Conservation (phyloP, 2,113 vertebrate species). For the Oreotragus oreotragus region DNA sequence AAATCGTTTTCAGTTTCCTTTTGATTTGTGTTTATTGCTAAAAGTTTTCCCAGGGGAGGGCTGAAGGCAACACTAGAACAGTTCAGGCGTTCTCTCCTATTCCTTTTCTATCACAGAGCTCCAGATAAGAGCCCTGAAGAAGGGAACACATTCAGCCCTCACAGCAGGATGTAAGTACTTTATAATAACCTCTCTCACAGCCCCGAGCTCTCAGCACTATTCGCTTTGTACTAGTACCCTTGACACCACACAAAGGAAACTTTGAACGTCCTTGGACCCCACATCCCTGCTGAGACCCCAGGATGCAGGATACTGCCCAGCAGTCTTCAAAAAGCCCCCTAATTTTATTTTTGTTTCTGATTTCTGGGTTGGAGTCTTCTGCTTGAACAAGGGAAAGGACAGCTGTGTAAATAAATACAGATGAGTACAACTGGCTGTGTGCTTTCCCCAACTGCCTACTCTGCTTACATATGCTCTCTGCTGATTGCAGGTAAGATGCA, state of each 20-base stretch:
- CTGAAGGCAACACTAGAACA: not conserved
- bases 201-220: conserved; percentile 22
- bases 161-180: not conserved
- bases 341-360: conserved; percentile 58
- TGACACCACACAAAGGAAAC: conserved; percentile 43
- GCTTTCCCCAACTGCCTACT: not conserved
- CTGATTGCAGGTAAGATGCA: not conserved
- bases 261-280: conserved; percentile 49
- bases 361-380: conserved; percentile 61
- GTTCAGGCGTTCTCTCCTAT: conserved; percentile 4
- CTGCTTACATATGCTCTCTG: not conserved
- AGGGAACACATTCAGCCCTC: conserved; percentile 9
- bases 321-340: conserved; percentile 60
- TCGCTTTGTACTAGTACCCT: conserved; percentile 35
- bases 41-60: conserved; percentile 48
- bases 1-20: conserved; percentile 5
- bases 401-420: conserved; percentile 74
- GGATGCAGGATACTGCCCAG: conserved; percentile 39
- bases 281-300: conserved; percentile 37
- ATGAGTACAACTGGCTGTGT: not conserved
- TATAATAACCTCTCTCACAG: conserved; percentile 61
- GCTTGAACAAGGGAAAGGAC: conserved; percentile 43
- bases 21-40: conserved; percentile 51
- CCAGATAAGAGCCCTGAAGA: conserved; percentile 56
- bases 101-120: conserved; percentile 32